Percentiles rank a stretch among this genome's conserved stretches.
These are phyloP conservation scores for Malthinus seriepunctatus DNA, from an alignment of 2,888 invertebrate species.

Conservation along the genomic window DNA sequence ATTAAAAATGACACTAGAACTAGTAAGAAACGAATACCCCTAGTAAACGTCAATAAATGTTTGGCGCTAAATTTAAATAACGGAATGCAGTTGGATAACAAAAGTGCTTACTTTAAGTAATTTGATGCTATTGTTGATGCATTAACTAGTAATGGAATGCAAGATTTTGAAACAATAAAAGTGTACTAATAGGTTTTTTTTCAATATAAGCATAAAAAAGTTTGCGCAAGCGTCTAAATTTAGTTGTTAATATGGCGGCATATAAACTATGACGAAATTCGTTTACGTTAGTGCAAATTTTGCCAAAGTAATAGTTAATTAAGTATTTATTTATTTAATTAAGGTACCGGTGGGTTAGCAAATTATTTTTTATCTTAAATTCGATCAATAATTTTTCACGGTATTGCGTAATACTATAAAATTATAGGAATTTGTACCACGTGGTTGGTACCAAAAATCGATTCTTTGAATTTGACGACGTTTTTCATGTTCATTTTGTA, in stretches of 20 bases:
- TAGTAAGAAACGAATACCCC: no score
- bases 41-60: no score
- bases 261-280: constrained; percentile 30
- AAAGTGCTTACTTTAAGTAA: no score
- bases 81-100: no score
- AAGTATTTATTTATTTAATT: constrained; percentile 18
- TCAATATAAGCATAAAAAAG: neutral
- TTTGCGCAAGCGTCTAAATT: no score
- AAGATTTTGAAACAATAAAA: neutral
- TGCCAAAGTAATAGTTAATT: constrained; percentile 27
- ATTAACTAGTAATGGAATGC: no score
- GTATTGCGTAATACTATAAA: constrained; percentile 22
- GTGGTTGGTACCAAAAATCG: constrained; percentile 20
- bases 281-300: constrained; percentile 29
- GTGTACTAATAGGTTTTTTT: neutral
- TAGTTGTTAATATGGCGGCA: constrained; percentile 34
- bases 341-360: constrained; percentile 13
- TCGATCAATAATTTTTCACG: constrained; percentile 16
- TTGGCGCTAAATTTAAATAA: no score
- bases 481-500: neutral
- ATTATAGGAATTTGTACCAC: constrained; percentile 24
- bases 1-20: no score
- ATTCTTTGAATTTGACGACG: constrained; percentile 5
- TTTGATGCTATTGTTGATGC: no score
- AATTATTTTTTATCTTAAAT: constrained; percentile 9